phyloP scores from a whole-genome alignment of 2,888 invertebrate genomes.

The Melanchra persicariae region DNA sequence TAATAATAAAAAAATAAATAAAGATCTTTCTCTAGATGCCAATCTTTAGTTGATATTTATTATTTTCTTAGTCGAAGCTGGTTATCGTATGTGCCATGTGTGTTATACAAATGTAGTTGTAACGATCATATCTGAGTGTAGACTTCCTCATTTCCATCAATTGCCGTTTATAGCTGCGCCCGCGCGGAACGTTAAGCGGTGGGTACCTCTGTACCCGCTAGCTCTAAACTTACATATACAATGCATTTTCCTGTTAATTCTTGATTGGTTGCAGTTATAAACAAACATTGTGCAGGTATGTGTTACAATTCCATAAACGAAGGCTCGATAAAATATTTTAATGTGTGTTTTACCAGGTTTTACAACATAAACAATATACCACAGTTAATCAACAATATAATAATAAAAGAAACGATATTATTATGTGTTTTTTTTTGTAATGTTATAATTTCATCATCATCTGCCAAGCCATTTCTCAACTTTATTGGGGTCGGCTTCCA shows the following conservation, averaged over 20 bases:
- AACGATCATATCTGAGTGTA: slow-evolving; percentile 16
- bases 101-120: background rate
- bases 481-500: too few relatives aligned
- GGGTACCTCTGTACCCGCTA: background rate
- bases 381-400: background rate
- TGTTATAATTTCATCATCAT: too few relatives aligned
- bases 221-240: background rate
- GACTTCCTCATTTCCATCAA: slow-evolving; percentile 48
- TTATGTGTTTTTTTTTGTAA: too few relatives aligned
- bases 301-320: background rate
- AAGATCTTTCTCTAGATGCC: background rate
- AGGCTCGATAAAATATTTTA: background rate
- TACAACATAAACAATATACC: background rate
- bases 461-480: too few relatives aligned
- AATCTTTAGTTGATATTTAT: background rate
- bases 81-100: too few relatives aligned
- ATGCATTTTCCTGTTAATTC: slow-evolving; percentile 31
- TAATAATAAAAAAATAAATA: too few relatives aligned
- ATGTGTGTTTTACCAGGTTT: background rate
- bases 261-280: slow-evolving; percentile 15
- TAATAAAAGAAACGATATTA: background rate
- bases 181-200: background rate
- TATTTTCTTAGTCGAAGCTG: background rate
- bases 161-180: slow-evolving; percentile 17
- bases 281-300: background rate